These are phyloP conservation scores for Podarcis muralis DNA, from an alignment of 2,113 vertebrate species.

Conservation along the genomic window DNA sequence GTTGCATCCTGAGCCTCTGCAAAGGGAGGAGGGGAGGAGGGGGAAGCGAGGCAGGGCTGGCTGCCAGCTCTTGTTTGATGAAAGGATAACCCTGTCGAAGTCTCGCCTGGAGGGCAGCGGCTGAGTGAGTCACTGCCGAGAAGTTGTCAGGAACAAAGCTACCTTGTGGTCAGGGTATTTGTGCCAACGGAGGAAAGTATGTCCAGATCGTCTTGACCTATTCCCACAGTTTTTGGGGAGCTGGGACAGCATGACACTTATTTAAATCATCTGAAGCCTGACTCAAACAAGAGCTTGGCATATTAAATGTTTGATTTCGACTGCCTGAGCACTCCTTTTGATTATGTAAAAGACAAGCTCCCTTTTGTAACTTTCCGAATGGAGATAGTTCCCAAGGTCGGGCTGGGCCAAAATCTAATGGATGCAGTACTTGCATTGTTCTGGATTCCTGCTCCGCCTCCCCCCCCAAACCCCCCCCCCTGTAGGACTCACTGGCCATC, in stretches of 20 bases:
- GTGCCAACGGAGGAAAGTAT: constrained; percentile 12
- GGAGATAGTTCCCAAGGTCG: background rate
- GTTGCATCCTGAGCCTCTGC: background rate
- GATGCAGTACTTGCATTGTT: background rate
- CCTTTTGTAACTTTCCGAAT: background rate
- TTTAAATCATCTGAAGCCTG: background rate
- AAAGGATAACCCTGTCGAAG: background rate
- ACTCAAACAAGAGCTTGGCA: constrained; percentile 17
- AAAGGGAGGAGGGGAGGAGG: background rate
- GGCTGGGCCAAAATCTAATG: background rate
- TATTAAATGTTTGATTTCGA: background rate
- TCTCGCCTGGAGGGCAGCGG: background rate
- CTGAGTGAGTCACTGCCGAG: constrained; percentile 6
- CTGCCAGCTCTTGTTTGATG: background rate
- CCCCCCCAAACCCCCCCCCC: no score
- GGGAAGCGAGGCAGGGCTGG: background rate
- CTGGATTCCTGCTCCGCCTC: background rate
- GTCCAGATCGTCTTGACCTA: constrained; percentile 15
- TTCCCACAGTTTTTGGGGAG: constrained; percentile 11
- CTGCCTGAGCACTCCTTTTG: background rate
- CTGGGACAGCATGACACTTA: constrained; percentile 2
- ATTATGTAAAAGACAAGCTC: background rate
- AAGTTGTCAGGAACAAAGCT: constrained; percentile 21
- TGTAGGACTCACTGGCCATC: background rate
- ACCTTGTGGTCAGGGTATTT: constrained; percentile 10